A percentile compares a stretch with the other conserved stretches of the same genome.
Conservation (phyloP, 2,113 vertebrate genomes). For the Mesitornis unicolor region DNA sequence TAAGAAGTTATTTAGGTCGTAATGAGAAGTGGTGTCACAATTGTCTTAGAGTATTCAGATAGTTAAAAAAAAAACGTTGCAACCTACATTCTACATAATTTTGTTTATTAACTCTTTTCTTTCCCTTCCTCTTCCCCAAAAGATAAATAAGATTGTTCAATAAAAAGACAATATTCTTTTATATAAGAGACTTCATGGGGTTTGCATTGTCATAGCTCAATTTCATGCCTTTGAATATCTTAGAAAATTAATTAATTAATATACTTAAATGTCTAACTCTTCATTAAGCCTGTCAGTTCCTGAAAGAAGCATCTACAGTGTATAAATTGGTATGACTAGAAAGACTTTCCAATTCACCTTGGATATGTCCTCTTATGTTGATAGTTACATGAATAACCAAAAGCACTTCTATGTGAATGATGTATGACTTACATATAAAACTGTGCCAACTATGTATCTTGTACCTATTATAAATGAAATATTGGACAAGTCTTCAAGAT, state of each 20-base stretch:
- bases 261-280: not conserved
- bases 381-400: conserved; percentile 14
- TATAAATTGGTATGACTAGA: not conserved
- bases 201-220: not conserved
- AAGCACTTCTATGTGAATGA: not conserved
- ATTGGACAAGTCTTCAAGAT: not conserved
- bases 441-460: not conserved
- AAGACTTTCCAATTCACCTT: conserved; percentile 39
- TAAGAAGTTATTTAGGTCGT: not conserved
- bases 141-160: not conserved
- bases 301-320: not conserved
- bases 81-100: not conserved
- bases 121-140: not conserved
- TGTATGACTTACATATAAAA: conserved; percentile 29
- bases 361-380: not conserved
- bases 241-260: not conserved
- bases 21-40: not conserved
- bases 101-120: not conserved
- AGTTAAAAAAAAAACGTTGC: not conserved
- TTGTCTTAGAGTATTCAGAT: not conserved
- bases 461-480: not conserved
- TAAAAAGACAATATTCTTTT: not conserved
- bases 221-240: not conserved
- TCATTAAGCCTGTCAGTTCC: not conserved
- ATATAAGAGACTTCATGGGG: not conserved